Evolutionary conservation across 2,113 vertebrate species (phyloP).

Genomic region (Chionis minor): DNA sequence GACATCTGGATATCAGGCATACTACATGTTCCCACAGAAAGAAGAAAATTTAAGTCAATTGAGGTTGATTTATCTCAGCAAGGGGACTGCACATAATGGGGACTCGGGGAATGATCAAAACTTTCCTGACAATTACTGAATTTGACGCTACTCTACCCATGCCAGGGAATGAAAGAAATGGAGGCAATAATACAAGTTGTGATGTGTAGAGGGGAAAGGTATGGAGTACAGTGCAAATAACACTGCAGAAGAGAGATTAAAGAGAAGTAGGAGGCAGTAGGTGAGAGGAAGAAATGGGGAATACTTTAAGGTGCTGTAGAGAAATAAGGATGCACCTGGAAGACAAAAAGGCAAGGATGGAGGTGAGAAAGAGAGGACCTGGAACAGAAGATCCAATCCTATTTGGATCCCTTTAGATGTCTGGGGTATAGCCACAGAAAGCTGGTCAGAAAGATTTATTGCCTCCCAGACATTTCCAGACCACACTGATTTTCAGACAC

Average conservation of each 20-base stretch:
- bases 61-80: slow-evolving; percentile 36
- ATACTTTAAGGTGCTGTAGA: background rate
- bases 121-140: background rate
- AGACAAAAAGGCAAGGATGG: background rate
- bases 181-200: background rate
- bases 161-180: background rate
- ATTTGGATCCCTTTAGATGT: background rate
- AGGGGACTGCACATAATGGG: background rate
- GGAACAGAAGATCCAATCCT: background rate
- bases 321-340: background rate
- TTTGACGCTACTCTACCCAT: background rate
- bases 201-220: background rate
- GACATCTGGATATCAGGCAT: slow-evolving; percentile 4
- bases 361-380: background rate
- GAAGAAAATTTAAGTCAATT: background rate
- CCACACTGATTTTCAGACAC: background rate
- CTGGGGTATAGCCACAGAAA: background rate
- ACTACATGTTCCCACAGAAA: background rate
- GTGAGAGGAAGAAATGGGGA: background rate
- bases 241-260: background rate
- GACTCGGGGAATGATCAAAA: slow-evolving; percentile 16
- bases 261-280: background rate
- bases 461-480: background rate
- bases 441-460: background rate
- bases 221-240: background rate